Conservation (phyloP, 2,888 invertebrate genomes). For the Lycia hirtaria region DNA sequence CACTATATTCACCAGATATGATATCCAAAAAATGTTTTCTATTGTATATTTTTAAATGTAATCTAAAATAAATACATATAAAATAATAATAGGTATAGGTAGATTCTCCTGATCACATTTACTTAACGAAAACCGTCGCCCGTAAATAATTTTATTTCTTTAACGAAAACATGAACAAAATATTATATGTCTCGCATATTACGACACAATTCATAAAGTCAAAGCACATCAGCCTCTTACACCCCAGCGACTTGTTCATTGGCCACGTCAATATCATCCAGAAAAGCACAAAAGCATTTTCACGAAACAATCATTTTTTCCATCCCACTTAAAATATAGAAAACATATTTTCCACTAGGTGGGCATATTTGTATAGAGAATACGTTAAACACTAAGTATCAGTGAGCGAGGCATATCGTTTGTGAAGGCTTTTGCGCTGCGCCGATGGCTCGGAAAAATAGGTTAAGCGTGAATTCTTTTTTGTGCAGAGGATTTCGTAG, state of each 20-base stretch:
- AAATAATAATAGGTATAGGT: too few relatives aligned
- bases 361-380: slow-evolving; percentile 40
- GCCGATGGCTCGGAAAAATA: slow-evolving; percentile 50
- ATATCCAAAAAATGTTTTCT: too few relatives aligned
- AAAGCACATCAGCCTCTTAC: slow-evolving; percentile 6
- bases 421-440: slow-evolving; percentile 47
- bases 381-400: slow-evolving; percentile 43
- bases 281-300: slow-evolving; percentile 1
- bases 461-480: slow-evolving; percentile 34
- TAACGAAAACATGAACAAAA: too few relatives aligned
- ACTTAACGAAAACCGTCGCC: too few relatives aligned
- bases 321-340: slow-evolving; percentile 29
- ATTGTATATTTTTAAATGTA: too few relatives aligned
- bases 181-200: too few relatives aligned
- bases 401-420: slow-evolving; percentile 45
- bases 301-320: slow-evolving; percentile 20
- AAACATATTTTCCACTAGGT: slow-evolving; percentile 31
- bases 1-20: too few relatives aligned
- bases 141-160: too few relatives aligned
- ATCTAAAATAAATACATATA: too few relatives aligned
- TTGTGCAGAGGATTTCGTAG: slow-evolving; percentile 40
- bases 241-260: slow-evolving; percentile 6
- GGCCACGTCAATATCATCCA: slow-evolving; percentile 3
- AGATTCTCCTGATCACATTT: too few relatives aligned
- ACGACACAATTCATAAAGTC: neutral